Base-by-base conservation (phyloP, 1,140 invertebrate species). In the Hermetia illucens region DNA sequence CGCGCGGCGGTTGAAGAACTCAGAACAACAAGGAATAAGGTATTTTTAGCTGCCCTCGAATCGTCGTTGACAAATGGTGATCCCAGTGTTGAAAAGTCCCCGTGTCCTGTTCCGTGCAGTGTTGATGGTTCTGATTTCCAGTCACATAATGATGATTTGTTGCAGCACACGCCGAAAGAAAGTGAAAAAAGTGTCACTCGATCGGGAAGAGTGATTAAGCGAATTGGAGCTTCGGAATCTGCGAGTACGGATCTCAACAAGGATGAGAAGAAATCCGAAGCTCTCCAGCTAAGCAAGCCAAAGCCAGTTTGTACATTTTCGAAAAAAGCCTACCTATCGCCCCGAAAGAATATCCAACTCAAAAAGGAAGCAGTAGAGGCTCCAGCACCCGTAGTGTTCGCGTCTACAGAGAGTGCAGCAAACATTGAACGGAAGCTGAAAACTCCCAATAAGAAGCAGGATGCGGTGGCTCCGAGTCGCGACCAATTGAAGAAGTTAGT, bases 1-100 rank as follows among this genome's bases (percentile, higher is more conserved):
- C 68, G 77, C 43, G 65, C 68, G 34, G 75, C 74, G 12, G 53
- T 61, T n/a, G 76, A 79, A 33, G 76, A 80, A 46, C 57, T 71
- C 15, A 60, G 64, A 25, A 63, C 57, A 43, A 69, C 69, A 22
- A 67, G 72, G 42, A 72, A 62, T 50, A 71, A 76, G 58, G 62
- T 79, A 47, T 64, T 66, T 36, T 63, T 71, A 41, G 38, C 54
- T 15, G 38, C 21, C 36, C 17, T 42, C 5, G 20, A 25, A n/a
- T 9, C 25, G 1, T 21, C 5, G 2, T 18, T 24, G 2, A 16
- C 39, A 12, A 19, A 16, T 19, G 15, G 36, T 16, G 19, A 38
- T 21, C 15, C 20, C 4, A 34, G 27, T 16, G 32, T 21, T 15
- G 17, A 32, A 5, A 6, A 9, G 30, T 32, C 5, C 5, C 5